Conservation (phyloP, 2,797 vertebrate genomes). For the Falco peregrinus region DNA sequence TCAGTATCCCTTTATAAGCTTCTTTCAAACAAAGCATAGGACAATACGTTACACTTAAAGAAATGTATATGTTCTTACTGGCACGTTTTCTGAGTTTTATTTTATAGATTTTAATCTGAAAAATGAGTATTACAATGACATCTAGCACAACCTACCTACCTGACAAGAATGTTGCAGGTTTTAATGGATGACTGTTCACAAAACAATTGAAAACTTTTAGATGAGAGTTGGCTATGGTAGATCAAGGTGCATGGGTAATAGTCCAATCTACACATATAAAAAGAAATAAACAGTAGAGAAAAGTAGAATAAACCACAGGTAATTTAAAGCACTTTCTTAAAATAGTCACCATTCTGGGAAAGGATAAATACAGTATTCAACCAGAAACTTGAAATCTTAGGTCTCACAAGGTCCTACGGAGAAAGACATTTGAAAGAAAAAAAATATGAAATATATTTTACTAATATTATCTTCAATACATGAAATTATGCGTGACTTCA, state of each 20-base stretch:
- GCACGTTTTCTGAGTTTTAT: neutral
- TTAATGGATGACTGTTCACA: neutral
- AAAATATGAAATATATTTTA: neutral
- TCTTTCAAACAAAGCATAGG: neutral
- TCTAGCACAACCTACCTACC: neutral
- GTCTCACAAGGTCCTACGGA: neutral
- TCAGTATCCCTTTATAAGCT: neutral
- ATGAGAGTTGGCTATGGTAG: neutral
- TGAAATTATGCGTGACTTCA: neutral
- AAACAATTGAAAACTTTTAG: neutral
- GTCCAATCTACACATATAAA: neutral
- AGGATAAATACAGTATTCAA: neutral
- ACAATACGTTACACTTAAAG: neutral
- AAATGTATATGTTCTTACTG: neutral
- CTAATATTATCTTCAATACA: neutral
- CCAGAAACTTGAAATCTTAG: neutral
- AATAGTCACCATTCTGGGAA: neutral
- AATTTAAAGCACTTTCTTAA: neutral
- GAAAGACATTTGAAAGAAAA: neutral
- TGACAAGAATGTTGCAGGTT: neutral
- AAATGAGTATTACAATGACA: neutral
- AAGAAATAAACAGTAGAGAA: neutral
- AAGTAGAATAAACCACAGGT: neutral
- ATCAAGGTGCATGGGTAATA: neutral
- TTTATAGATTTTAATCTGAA: neutral